phyloP scores from a whole-genome alignment of 2,113 vertebrate species.

The Notarius quadriscutis region DNA sequence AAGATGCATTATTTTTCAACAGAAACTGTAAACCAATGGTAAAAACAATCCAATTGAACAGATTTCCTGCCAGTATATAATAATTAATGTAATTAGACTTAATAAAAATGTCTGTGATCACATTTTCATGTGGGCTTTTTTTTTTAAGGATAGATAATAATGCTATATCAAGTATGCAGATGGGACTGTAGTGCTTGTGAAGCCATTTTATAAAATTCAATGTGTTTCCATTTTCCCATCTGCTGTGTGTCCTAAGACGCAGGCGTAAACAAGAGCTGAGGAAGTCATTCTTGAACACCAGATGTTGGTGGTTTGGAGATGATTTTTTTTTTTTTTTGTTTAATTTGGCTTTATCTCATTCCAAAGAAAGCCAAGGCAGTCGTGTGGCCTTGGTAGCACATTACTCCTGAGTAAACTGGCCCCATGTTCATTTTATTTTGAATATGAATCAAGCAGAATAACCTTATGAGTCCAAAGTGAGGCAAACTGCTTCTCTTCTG shows the following conservation, averaged over 20 bases:
- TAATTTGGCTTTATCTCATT: conserved; percentile 26
- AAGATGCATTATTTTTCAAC: background rate
- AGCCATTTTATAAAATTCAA: background rate
- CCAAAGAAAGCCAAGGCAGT: conserved; percentile 10
- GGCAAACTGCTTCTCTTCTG: background rate
- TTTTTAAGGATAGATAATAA: background rate
- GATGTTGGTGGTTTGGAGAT: conserved; percentile 19
- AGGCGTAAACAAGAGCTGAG: conserved; percentile 1
- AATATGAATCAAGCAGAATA: background rate
- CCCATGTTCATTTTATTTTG: conserved; percentile 2
- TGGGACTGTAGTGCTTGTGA: background rate
- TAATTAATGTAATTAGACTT: background rate
- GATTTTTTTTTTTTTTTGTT: background rate
- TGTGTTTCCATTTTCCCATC: background rate
- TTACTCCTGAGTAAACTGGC: background rate
- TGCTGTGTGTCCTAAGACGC: background rate
- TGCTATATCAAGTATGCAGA: background rate
- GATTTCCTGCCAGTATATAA: background rate
- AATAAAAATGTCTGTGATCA: background rate
- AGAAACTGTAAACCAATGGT: too few species aligned
- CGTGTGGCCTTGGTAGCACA: conserved; percentile 8
- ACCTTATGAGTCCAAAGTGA: background rate
- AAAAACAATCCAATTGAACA: background rate
- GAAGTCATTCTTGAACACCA: background rate
- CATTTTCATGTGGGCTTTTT: background rate